Conservation (phyloP, 1,140 invertebrate genomes). For the Pseudomyrmex sp. region DNA sequence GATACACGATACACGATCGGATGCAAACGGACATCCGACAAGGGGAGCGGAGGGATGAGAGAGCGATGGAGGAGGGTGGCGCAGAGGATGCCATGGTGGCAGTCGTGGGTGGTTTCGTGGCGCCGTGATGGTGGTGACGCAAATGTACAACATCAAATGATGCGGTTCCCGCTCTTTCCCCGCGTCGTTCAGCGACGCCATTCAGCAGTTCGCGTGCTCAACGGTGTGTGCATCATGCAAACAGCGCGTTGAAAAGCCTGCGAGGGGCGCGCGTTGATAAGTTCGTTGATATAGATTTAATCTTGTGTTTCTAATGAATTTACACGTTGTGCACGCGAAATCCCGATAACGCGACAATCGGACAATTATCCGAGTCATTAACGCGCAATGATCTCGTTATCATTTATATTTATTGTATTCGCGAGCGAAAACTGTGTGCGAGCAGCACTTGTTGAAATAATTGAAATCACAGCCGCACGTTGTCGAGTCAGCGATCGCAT, state of each 20-base stretch:
- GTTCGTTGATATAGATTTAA: not conserved
- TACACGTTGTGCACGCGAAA: not conserved
- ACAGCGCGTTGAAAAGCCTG: conserved; percentile 27
- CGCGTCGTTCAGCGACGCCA: not conserved
- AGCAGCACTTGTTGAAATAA: not conserved
- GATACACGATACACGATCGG: not conserved
- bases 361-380: not conserved
- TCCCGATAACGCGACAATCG: not conserved
- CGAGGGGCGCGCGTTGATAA: not conserved
- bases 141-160: conserved; percentile 26
- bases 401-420: not conserved
- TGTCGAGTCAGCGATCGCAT: no score
- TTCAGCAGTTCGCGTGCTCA: conserved; percentile 36
- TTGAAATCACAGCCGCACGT: no score
- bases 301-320: not conserved
- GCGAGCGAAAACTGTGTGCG: not conserved
- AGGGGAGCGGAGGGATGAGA: no score
- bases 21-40: no score
- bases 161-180: no score
- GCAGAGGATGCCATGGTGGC: not conserved
- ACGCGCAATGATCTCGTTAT: not conserved
- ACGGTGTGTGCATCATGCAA: conserved; percentile 2
- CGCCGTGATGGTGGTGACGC: conserved; percentile 58
- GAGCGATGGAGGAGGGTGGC: not conserved
- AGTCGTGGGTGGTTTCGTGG: conserved; percentile 57